Base-by-base conservation (phyloP, 2,797 vertebrate genomes). In the Enteromius viviparus region DNA sequence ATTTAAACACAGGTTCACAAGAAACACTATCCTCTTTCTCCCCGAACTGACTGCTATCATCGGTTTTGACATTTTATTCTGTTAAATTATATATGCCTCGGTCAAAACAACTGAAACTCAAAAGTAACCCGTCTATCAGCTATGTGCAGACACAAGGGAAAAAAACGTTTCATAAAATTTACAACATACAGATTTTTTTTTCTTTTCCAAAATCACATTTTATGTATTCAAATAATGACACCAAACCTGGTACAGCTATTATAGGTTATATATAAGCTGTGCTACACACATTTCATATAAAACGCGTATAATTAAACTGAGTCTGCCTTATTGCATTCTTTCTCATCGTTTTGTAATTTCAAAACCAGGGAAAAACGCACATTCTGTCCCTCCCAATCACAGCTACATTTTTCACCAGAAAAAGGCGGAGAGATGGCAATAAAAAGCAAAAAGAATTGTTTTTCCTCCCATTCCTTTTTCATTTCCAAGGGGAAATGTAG, bases 381-480 rank as follows among this genome's bases (percentile, higher is more conserved):
- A 89, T 93, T 86, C 76, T 87, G 87, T 89, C 80, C 64, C 89
- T 89, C 85, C 86, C 90, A 91, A 94, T 92, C 90, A 86, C 69
- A 85, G 87, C 91, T 92, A 93, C 93, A 92, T 93, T 93, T 91
- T 93, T 93, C 92, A 88, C 88, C 85, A 87, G 91, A 89, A 89
- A 89, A 93, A 94, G 93, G 93, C 92, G 92, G 93, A 94, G 92
- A 93, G 94, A 94, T 91, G 92, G 91, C 93, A 94, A 95, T 94
- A 94, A 94, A 95, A 94, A 93, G 92, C 90, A 90, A 93, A 93
- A 92, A 90, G 89, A 91, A 94, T 93, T 93, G 91, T 91, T 91
- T 90, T 93, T 93, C 91, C n/a, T 64, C 45, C 51, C 17, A 58
- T 69, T 85, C 72, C 76, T 81, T 84, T 94, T 95, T 94, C 91